phyloP scores from a whole-genome alignment of 2,797 vertebrate species.

The Sciurus carolinensis region DNA sequence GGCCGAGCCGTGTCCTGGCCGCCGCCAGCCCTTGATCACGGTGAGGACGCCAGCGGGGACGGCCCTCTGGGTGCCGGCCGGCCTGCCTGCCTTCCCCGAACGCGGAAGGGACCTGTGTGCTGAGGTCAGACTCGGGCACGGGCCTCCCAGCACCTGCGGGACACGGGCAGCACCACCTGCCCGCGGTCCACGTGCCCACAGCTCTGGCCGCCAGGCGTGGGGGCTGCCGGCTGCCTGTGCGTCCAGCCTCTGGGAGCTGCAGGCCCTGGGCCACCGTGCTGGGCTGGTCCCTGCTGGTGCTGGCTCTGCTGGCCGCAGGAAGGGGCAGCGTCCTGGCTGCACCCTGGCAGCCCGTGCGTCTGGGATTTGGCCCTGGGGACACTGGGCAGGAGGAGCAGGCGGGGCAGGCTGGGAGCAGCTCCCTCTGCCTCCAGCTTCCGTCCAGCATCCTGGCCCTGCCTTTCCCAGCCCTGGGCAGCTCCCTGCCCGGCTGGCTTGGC shows the following conservation, averaged over 20 bases:
- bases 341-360: neutral
- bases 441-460: slow-evolving; percentile 18
- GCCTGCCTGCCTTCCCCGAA: slow-evolving; percentile 30
- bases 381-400: neutral
- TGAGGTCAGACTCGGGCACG: neutral
- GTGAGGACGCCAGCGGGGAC: too few species aligned
- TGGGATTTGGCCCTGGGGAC: slow-evolving; percentile 30
- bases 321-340: neutral
- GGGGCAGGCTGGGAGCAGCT: neutral
- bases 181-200: neutral
- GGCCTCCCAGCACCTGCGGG: neutral
- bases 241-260: neutral
- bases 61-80: neutral
- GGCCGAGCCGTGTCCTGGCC: fast-evolving
- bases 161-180: neutral
- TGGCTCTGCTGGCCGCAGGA: neutral
- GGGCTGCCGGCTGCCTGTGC: neutral
- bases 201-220: neutral
- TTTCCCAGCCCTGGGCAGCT: neutral
- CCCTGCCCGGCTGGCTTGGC: neutral
- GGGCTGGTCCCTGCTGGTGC: neutral
- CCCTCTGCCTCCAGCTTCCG: slow-evolving; percentile 60
- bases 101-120: neutral
- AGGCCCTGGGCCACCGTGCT: fast-evolving
- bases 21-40: neutral